Evolutionary conservation across 1,140 invertebrate species (phyloP).

Genomic region (Tetramorium parvispinum): DNA sequence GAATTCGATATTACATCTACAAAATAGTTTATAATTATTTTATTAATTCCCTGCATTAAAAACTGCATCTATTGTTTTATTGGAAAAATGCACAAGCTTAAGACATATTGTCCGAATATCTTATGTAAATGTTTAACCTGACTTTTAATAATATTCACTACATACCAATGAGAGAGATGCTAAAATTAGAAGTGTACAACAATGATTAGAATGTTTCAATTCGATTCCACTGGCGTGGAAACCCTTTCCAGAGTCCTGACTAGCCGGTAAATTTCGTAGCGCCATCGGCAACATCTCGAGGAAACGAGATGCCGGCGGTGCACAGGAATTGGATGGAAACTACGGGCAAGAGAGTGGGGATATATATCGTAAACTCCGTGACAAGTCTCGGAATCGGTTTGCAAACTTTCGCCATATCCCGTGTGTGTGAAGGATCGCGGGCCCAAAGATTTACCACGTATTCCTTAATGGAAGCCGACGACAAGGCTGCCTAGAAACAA

Average conservation of each 20-base stretch:
- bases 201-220: background rate
- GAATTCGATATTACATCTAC: background rate
- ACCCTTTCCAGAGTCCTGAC: background rate
- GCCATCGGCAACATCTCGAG: conserved; percentile 41
- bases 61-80: background rate
- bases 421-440: conserved; percentile 51
- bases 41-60: background rate
- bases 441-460: conserved; percentile 54
- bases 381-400: conserved; percentile 62
- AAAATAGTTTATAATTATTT: background rate
- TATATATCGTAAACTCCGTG: conserved; percentile 59
- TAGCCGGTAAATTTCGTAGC: conserved; percentile 47
- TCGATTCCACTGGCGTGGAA: background rate
- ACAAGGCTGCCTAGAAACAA: conserved; percentile 50
- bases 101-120: background rate
- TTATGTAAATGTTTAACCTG: background rate
- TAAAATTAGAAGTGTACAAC: background rate
- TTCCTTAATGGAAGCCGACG: conserved; percentile 59
- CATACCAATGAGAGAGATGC: background rate
- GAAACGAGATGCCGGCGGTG: conserved; percentile 46
- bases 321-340: conserved; percentile 53
- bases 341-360: conserved; percentile 28
- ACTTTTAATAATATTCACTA: background rate
- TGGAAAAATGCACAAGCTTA: background rate
- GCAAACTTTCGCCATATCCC: conserved; percentile 59